Conservation (phyloP, 1,140 invertebrate species). For the Mamestra configurata region DNA sequence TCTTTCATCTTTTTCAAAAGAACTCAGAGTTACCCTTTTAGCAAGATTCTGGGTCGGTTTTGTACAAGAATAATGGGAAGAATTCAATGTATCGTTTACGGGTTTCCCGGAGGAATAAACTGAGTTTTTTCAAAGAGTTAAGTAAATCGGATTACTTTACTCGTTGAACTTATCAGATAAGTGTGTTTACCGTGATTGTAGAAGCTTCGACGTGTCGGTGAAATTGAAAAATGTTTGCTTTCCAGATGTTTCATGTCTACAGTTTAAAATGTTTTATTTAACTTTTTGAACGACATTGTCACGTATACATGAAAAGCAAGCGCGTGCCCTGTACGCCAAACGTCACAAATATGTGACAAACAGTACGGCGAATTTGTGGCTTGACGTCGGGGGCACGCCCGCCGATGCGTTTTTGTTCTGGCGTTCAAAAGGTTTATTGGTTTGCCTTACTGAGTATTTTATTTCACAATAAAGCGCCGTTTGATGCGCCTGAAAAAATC, state of each 20-base stretch:
- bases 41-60: conserved; percentile 8
- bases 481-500: too few relatives aligned
- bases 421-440: too few relatives aligned
- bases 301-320: too few relatives aligned
- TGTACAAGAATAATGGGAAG: conserved; percentile 40
- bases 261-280: not conserved
- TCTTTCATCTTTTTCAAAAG: conserved; percentile 38
- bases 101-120: not conserved
- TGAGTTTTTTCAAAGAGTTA: conserved; percentile 5
- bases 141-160: conserved; percentile 13
- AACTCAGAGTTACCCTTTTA: conserved; percentile 40
- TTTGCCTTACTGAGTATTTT: too few relatives aligned
- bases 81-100: conserved; percentile 38
- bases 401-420: too few relatives aligned
- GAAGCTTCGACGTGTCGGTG: not conserved
- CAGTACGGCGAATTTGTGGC: too few relatives aligned
- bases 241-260: not conserved
- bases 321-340: too few relatives aligned
- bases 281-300: too few relatives aligned
- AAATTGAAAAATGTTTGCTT: not conserved
- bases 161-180: conserved; percentile 1
- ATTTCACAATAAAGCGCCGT: too few relatives aligned
- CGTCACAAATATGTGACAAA: too few relatives aligned
- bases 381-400: too few relatives aligned
- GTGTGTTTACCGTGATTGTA: not conserved